Conservation (phyloP, 2,888 invertebrate genomes). For the Nemapogon koenigi region DNA sequence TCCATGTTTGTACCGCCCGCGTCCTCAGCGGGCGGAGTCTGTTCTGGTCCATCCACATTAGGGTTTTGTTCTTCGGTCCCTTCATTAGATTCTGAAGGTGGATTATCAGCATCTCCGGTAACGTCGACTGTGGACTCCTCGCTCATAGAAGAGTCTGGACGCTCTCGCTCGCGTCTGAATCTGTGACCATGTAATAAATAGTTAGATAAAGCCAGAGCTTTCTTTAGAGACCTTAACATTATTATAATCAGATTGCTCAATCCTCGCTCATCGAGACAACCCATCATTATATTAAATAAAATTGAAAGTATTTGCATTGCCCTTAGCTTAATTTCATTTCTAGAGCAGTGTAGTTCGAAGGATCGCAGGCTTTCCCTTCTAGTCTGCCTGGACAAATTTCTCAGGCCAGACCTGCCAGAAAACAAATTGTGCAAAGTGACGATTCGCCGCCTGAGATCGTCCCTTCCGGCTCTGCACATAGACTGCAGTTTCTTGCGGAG, state of each 20-base stretch:
- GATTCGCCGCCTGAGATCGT: conserved; percentile 27
- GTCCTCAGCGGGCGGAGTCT: background rate
- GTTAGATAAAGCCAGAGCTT: conserved; percentile 53
- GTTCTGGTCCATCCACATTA: background rate
- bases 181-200: too few relatives aligned
- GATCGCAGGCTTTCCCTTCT: conserved; percentile 39
- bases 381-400: conserved; percentile 28
- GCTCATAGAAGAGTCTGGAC: background rate
- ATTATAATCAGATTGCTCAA: conserved; percentile 49
- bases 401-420: conserved; percentile 30
- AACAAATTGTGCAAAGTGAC: too few relatives aligned
- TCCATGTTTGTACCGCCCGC: background rate
- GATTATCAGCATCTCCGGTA: conserved; percentile 4
- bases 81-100: conserved; percentile 8
- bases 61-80: conserved; percentile 18
- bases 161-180: background rate
- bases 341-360: conserved; percentile 46
- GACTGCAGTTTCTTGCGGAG: too few relatives aligned
- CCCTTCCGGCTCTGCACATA: too few relatives aligned
- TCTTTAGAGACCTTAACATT: conserved; percentile 51
- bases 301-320: conserved; percentile 57
- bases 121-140: background rate
- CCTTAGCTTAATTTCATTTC: conserved; percentile 55
- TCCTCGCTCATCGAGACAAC: conserved; percentile 52
- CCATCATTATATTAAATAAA: conserved; percentile 63